Evolutionary conservation across 2,797 vertebrate species (phyloP).

Genomic region (Spinus pinus): DNA sequence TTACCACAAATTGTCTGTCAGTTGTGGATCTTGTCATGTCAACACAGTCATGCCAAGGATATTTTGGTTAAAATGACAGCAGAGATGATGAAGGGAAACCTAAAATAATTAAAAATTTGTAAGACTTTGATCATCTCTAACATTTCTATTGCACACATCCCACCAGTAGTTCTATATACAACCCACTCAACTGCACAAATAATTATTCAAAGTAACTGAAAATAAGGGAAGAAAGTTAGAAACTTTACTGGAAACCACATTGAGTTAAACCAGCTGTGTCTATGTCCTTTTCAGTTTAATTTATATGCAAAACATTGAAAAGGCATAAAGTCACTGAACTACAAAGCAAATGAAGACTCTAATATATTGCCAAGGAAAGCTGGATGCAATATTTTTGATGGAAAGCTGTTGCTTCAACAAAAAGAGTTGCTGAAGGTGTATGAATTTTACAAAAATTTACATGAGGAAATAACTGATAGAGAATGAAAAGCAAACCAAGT

Average conservation of each 20-base stretch:
- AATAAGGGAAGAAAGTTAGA: constrained; percentile 31
- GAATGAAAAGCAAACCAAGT: neutral
- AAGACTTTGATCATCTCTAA: neutral
- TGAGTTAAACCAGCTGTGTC: constrained; percentile 27
- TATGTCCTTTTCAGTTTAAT: constrained; percentile 19
- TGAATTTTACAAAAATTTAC: neutral
- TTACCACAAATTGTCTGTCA: neutral
- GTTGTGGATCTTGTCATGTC: neutral
- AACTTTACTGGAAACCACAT: neutral
- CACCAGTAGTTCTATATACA: neutral
- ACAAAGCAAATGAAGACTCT: constrained; percentile 25
- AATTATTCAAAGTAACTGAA: neutral
- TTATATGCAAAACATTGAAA: constrained; percentile 30
- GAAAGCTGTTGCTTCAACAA: constrained; percentile 9
- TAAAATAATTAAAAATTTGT: neutral
- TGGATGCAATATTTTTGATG: constrained; percentile 15
- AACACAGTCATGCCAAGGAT: neutral
- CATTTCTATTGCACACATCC: neutral
- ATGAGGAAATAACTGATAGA: neutral
- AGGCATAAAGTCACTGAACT: neutral
- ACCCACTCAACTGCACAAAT: neutral
- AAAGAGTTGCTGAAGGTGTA: neutral
- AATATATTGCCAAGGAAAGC: neutral
- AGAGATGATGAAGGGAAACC: neutral
- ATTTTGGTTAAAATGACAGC: neutral